Base-by-base conservation (phyloP, 2,113 vertebrate species). In the Macrotis lagotis region DNA sequence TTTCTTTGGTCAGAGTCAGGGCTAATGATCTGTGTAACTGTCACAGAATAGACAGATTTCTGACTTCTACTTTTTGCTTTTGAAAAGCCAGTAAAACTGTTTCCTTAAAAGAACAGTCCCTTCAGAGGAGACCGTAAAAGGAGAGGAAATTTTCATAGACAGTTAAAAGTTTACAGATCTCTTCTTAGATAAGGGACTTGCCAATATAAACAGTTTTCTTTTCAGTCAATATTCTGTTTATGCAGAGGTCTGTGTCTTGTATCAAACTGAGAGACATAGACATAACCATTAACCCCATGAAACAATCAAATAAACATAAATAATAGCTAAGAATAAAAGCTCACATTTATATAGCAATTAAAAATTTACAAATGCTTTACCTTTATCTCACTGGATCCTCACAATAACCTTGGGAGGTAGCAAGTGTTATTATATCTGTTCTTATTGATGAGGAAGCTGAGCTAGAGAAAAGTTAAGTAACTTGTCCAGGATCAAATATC, bases 91-190 rank as follows among this genome's bases (percentile, higher is more conserved):
- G 48, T 93, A 51, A 89, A 83, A 91, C 74, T 28, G 49, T 50
- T 14, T 31, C 48, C 28, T 49, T 49, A 90, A 49, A 50, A 48
- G 48, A 50, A 90, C 47, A 88, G 10, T 31, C 89, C 48, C 91
- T 47, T 93, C 8, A 53, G 44, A 96, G 53, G 26, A 50, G 16
- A 93, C 90, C 89, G 92, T 95, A 66, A 92, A 91, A 93, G 44
- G n/a, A 92, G 92, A 47, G 47, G 9, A 31, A 48, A 48, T 90
- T 90, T 88, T 91, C 66, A 44, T 24, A 9, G 44, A 74, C 52
- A 59, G 92, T 52, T 51, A 97, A 94, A 53, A 52, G 26, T 53
- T 44, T 88, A 51, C 0, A 53, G 48, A 50, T 31, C 47, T 49
- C 55, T 95, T 55, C 48, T 91, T 90, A 96, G 92, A 95, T 90